Conservation (phyloP, 2,113 vertebrate genomes). For the Otocyon megalotis region DNA sequence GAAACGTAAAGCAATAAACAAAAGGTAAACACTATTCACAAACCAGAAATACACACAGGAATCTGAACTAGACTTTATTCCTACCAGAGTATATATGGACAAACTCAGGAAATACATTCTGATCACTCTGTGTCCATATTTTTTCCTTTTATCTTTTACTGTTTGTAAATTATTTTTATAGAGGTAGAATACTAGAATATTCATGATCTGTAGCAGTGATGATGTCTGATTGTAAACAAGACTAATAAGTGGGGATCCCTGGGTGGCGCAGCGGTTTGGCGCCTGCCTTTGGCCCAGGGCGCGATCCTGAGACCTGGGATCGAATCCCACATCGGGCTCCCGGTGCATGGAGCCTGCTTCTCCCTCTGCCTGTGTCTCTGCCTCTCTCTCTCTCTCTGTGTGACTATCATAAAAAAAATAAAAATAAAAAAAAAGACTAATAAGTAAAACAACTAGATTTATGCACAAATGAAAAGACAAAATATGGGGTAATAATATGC, state of each 20-base stretch:
- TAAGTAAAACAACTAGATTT: neutral
- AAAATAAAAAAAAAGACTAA: no score
- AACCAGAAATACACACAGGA: neutral
- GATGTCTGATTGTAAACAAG: constrained; percentile 45
- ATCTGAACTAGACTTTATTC: neutral
- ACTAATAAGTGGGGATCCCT: neutral
- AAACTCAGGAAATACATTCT: constrained; percentile 45
- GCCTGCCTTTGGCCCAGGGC: no score
- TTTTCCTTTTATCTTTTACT: constrained; percentile 12
- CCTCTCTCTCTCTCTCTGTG: no score
- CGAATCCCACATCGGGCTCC: no score
- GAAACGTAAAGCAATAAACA: constrained; percentile 1
- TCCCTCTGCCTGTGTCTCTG: no score
- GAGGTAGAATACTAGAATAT: constrained; percentile 15
- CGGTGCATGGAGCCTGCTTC: no score
- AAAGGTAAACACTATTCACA: neutral
- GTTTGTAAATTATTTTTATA: constrained; percentile 17
- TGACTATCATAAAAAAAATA: no score
- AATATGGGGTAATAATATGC: neutral
- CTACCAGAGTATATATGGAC: neutral
- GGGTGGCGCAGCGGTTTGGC: no score
- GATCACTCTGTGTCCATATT: neutral
- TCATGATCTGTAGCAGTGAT: neutral
- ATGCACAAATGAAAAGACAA: constrained; percentile 25
- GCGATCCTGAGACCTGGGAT: no score